Evolutionary conservation across 2,113 vertebrate species (phyloP).

Genomic region (Tretioscincus oriximinensis): DNA sequence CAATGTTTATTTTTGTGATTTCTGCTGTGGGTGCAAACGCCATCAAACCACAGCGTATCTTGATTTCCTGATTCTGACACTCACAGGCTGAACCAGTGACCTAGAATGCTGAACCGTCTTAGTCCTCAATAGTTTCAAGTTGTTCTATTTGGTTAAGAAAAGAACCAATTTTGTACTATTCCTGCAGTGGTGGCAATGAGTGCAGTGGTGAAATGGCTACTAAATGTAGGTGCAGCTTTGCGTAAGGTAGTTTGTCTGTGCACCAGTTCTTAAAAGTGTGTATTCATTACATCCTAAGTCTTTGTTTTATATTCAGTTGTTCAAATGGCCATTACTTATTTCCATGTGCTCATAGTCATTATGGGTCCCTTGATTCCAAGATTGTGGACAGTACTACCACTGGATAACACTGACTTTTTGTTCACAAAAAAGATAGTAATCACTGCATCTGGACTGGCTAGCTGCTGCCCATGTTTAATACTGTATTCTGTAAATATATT

Average conservation of each 20-base stretch:
- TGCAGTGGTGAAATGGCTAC: not conserved
- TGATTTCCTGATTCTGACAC: not conserved
- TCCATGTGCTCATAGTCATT: not conserved
- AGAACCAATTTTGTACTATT: not conserved
- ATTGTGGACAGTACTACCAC: not conserved
- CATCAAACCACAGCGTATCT: not conserved
- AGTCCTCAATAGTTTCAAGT: not conserved
- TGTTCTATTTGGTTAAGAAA: not conserved
- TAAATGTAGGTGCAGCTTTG: not conserved
- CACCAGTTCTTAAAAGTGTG: not conserved
- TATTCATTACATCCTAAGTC: not conserved
- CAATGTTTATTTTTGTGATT: not conserved
- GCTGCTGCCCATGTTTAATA: too few species aligned
- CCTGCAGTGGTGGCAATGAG: not conserved
- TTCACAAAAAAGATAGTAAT: too few species aligned
- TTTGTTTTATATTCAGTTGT: not conserved
- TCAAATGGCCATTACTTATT: not conserved
- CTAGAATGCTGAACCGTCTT: not conserved
- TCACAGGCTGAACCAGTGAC: not conserved
- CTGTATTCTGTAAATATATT: too few species aligned
- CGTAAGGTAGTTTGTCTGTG: not conserved
- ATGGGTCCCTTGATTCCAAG: not conserved
- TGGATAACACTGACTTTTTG: too few species aligned
- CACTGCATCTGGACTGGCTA: too few species aligned
- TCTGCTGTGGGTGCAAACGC: not conserved